Evolutionary conservation across 2,888 invertebrate genomes (phyloP).

Genomic region (Drosophila lacicola): DNA sequence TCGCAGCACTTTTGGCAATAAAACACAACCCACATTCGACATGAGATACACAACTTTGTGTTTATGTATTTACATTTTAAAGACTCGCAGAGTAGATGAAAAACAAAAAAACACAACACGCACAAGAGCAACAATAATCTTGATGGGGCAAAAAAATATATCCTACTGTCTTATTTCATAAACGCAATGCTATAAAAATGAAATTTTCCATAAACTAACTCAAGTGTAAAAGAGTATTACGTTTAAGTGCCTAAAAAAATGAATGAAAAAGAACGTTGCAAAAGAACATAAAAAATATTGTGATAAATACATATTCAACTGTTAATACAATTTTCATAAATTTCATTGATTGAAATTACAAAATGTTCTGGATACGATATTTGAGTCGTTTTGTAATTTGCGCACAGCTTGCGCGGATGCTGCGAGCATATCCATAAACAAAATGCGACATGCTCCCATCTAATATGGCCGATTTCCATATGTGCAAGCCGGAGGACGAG

Average conservation of each 20-base stretch:
- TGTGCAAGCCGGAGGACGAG: slow-evolving; percentile 28
- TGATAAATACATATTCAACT: slow-evolving; percentile 50
- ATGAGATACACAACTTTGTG: slow-evolving; percentile 51
- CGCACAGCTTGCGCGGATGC: slow-evolving; percentile 71
- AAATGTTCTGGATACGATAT: slow-evolving; percentile 38
- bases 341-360: slow-evolving; percentile 62
- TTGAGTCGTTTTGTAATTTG: slow-evolving; percentile 32
- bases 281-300: slow-evolving; percentile 9
- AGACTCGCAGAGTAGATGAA: slow-evolving; percentile 33
- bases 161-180: slow-evolving; percentile 2
- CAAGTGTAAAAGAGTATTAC: slow-evolving; percentile 38
- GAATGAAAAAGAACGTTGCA: not conserved
- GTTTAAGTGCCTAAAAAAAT: slow-evolving; percentile 20
- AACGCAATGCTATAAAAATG: slow-evolving; percentile 49
- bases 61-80: slow-evolving; percentile 66
- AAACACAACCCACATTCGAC: slow-evolving; percentile 60
- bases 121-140: slow-evolving; percentile 39
- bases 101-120: slow-evolving; percentile 4
- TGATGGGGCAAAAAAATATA: slow-evolving; percentile 7
- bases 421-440: slow-evolving; percentile 58
- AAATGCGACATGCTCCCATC: slow-evolving; percentile 56
- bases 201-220: slow-evolving; percentile 51
- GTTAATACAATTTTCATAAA: slow-evolving; percentile 67
- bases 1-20: slow-evolving; percentile 66
- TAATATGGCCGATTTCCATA: slow-evolving; percentile 56